These are phyloP conservation scores for Colinus virginianus DNA, from an alignment of 2,113 vertebrate genomes.

Conservation along the genomic window DNA sequence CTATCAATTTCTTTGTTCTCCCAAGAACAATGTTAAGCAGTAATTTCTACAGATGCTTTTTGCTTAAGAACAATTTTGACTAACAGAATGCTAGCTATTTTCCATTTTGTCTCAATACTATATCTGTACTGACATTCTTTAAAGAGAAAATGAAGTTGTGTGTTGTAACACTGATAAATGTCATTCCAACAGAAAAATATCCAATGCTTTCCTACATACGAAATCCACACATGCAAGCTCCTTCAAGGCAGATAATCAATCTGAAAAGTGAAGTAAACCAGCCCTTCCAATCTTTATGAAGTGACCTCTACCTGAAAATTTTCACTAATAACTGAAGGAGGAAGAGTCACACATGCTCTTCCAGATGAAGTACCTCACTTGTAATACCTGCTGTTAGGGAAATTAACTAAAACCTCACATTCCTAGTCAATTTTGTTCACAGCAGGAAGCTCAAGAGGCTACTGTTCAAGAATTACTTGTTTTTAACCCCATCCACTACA, in stretches of 20 bases:
- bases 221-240: neutral
- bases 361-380: slow-evolving; percentile 28
- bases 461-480: slow-evolving; percentile 66
- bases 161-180: accelerated
- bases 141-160: neutral
- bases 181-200: neutral
- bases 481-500: slow-evolving; percentile 58
- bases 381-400: slow-evolving; percentile 72
- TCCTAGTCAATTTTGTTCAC: slow-evolving; percentile 66
- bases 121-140: neutral
- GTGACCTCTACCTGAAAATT: slow-evolving; percentile 30
- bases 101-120: neutral
- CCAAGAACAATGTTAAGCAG: neutral
- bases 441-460: slow-evolving; percentile 55
- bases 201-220: too few relatives aligned
- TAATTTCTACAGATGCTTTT: neutral
- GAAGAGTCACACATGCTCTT: slow-evolving; percentile 2
- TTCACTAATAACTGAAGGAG: neutral
- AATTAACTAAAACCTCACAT: slow-evolving; percentile 74
- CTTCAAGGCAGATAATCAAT: neutral
- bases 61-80: neutral
- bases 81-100: neutral
- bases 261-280: neutral
- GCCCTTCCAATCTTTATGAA: neutral
- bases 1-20: neutral